Evolutionary conservation across 2,113 vertebrate genomes (phyloP).

Genomic region (Benitochromis conjunctus): DNA sequence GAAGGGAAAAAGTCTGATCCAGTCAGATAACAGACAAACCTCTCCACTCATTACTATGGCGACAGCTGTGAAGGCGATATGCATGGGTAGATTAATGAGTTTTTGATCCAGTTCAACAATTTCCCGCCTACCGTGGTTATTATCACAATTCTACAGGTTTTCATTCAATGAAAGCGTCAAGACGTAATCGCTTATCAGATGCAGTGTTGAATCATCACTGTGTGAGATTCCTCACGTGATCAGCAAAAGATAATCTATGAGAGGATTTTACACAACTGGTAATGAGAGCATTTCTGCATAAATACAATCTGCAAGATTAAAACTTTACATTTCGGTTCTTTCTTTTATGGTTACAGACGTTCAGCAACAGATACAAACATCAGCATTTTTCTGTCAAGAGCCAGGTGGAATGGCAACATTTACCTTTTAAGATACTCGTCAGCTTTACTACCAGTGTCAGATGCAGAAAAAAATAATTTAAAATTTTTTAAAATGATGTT

Average conservation of each 20-base stretch:
- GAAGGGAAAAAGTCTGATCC: neutral
- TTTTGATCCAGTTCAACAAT: neutral
- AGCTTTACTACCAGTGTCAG: neutral
- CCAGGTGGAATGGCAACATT: neutral
- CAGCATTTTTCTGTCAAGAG: neutral
- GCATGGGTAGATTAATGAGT: neutral
- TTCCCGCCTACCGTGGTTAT: neutral
- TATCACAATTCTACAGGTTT: neutral
- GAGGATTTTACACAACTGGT: neutral
- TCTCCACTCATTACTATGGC: neutral
- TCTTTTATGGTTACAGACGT: neutral
- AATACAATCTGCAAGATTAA: neutral
- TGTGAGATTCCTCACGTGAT: neutral
- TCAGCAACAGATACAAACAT: neutral
- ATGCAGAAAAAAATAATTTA: neutral
- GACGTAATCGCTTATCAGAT: neutral
- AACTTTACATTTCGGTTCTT: neutral
- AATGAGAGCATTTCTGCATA: neutral
- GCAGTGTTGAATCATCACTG: neutral
- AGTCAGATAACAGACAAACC: neutral
- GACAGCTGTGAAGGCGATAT: neutral
- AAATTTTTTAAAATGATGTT: neutral
- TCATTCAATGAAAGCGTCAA: neutral
- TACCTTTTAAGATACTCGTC: conserved; percentile 1
- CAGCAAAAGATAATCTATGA: neutral